Evolutionary conservation across 2,113 vertebrate species (phyloP), one percentile per base, ranked within the genome.

Genomic region (Platysteira castanea): DNA sequence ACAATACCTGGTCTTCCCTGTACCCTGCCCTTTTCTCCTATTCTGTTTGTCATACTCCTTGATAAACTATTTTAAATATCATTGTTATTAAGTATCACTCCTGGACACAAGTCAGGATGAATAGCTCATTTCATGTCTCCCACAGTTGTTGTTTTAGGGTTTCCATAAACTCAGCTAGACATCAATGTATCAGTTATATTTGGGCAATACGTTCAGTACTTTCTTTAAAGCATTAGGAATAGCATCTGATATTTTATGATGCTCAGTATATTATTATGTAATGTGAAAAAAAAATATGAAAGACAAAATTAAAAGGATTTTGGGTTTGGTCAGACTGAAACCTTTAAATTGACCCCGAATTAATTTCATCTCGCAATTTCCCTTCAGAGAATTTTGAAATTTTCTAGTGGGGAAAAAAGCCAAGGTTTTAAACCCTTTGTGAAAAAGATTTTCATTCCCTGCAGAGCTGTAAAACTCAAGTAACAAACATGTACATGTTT

Each of bases 401-500:
- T 95, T 97, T 95, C 49, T 87, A 88, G 54, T 86, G 50, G 15
- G 63, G 75, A 95, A 93, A 65, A 91, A 94, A 93, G 90, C 71
- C 94, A 96, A 93, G 54, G 63, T 86, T 96, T 95, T 91, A 96
- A 94, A 90, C 86, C 91, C 92, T 91, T 88, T 93, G 90, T 96
- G 96, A 87, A 91, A 96, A 88, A 94, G 91, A 86, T 86, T 81
- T 91, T 77, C 33, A 42, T 95, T 95, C 95, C 92, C 95, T 59
- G 47, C 54, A 84, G 95, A 92, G 90, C 84, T 86, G 87, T 96
- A 96, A 97, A 96, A 94, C 87, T 96, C 90, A 93, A 96, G 94
- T 94, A 97, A 97, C 95, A 96, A 95, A 96, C 90, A 95, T 90
- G 87, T 87, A 93, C 90, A 95, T 95, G 81, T 94, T 96, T 96